phyloP scores from a whole-genome alignment of 2,888 invertebrate species.

The Orchesellides sinensis region DNA sequence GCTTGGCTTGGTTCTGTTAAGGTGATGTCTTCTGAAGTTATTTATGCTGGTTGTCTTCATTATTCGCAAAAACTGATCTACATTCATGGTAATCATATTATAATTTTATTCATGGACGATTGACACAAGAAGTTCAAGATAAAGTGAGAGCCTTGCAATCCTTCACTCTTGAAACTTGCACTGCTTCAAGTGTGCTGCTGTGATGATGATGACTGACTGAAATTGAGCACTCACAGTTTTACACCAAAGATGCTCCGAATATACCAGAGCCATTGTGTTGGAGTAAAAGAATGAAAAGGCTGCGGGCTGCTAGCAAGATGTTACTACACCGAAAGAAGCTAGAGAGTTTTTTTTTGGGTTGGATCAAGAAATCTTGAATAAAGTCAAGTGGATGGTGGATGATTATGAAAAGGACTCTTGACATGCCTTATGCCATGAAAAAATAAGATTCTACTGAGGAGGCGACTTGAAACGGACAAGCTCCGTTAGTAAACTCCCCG shows the following conservation, averaged over 20 bases:
- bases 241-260: background rate
- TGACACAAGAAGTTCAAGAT: too few relatives aligned
- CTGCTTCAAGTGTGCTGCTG: background rate
- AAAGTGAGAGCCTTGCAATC: too few relatives aligned
- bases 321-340: too few relatives aligned
- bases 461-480: background rate
- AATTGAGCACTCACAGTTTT: background rate
- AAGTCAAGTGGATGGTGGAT: constrained; percentile 12
- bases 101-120: background rate
- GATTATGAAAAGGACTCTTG: constrained; percentile 10
- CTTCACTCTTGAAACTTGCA: constrained; percentile 4
- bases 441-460: background rate
- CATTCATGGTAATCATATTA: constrained; percentile 20
- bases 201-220: background rate
- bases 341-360: background rate
- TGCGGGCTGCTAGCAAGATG: background rate
- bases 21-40: background rate
- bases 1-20: background rate
- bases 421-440: background rate
- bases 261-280: background rate
- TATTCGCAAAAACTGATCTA: constrained; percentile 19
- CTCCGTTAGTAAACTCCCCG: background rate
- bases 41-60: background rate
- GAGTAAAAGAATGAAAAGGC: background rate
- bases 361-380: background rate